Evolutionary conservation across 2,888 invertebrate genomes (phyloP), one percentile per base, ranked within the genome.

Genomic region (Litoditis marina): DNA sequence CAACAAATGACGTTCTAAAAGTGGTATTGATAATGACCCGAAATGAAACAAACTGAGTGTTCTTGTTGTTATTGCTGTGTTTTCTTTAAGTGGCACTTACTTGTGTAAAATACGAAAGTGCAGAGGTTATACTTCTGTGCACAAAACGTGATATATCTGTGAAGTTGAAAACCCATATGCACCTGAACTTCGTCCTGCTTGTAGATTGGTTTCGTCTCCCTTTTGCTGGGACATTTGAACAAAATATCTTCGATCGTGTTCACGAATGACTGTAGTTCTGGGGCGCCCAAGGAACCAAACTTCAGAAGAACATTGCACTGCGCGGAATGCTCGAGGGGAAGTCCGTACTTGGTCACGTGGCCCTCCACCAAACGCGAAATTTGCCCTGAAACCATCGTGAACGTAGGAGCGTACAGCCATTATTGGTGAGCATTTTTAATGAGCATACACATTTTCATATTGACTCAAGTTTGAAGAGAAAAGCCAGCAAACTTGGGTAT

Each of bases 181-280:
- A 93, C 88, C 84, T 94, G 94, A 6, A 94, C 92, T 85, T 94
- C 94, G 83, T 95, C 94, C 88, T 92, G 92, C 85, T 94, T 94
- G 85, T 94, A 94, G 7, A 69, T 55, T 2, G 78, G 76, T n/a
- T 72, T 68, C n/a, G 92, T 92, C 8, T 81, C 82, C 34, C 83
- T 53, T 39, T 70, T 66, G 13, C 92, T 92, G 6, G 89, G 85
- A 76, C 94, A 86, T 57, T 88, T 88, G 85, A 94, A 94, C 71
- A 98, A 87, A 8, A 92, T 89, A 85, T 98, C 95, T 84, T 98
- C 96, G 64, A 98, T 88, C 77, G 90, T 89, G 74, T 89, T 87
- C 16, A 93, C 92, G 85, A 98, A 93, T 84, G 90, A 90, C 84
- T 92, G 91, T 86, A 96, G 88, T 81, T 93, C 92, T 83, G 92